These are phyloP conservation scores for Moxostoma hubbsi DNA, from an alignment of 2,797 vertebrate species.

Conservation along the genomic window DNA sequence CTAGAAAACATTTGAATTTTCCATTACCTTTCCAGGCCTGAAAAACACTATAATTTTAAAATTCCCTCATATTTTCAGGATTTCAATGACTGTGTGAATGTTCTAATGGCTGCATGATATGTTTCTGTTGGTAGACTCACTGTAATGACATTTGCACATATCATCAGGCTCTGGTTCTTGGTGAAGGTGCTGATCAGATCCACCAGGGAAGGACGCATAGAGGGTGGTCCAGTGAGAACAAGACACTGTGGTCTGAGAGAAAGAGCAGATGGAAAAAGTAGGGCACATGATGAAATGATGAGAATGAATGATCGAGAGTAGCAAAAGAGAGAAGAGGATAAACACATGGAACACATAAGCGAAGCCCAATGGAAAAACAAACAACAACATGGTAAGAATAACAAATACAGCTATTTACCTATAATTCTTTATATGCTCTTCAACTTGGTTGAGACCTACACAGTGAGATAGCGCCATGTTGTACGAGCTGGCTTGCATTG, in stretches of 20 bases:
- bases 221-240: slow-evolving; percentile 92
- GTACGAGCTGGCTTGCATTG: slow-evolving; percentile 92
- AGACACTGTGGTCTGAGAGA: slow-evolving; percentile 88
- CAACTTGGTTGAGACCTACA: slow-evolving; percentile 86
- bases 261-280: slow-evolving; percentile 7
- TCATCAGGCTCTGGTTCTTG: slow-evolving; percentile 93
- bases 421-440: slow-evolving; percentile 97
- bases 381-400: not conserved
- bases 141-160: slow-evolving; percentile 86
- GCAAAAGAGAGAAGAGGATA: not conserved
- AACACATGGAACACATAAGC: not conserved
- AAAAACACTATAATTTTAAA: not conserved
- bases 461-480: slow-evolving; percentile 90
- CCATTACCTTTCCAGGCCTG: not conserved
- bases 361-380: not conserved
- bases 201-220: slow-evolving; percentile 89
- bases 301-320: not conserved
- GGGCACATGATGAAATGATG: not conserved
- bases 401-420: slow-evolving; percentile 72
- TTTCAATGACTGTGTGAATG: not conserved
- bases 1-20: too few species aligned
- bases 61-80: too few species aligned
- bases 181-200: slow-evolving; percentile 92
- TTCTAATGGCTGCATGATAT: not conserved
- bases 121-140: slow-evolving; percentile 74